Base-by-base conservation (phyloP, 2,113 vertebrate species). In the Gymnogyps californianus region DNA sequence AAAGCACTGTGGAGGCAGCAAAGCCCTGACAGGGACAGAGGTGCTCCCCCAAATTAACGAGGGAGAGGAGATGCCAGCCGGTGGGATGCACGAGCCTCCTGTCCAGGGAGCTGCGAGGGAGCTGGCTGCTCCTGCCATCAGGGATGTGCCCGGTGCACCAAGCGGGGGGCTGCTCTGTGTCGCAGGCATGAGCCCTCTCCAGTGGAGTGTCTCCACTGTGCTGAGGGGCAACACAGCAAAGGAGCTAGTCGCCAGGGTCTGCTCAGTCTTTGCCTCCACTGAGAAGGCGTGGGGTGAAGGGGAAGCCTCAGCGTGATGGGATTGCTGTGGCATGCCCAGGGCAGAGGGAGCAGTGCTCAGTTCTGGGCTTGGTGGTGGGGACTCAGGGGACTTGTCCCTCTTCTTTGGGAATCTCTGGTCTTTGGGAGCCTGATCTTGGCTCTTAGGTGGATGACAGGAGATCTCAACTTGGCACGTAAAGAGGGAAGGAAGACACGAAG, bases 141-240 rank as follows among this genome's bases (percentile, higher is more conserved):
- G 67, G 10, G 13, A 9, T 67, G 52, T 49, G 20, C 25, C 52
- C 7, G 4, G 17, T 44, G 51, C 46, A 61, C 19, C 42, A 47
- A 26, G 49, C 1, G 0, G 3, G 9, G 16, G 32, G 11, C 40
- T 79, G 79, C 36, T 71, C 61, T 0, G 0, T 31, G 9, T 52
- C 3, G 1, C 24, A 61, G 58, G 49, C 21, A n/a, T 0, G 0
- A 81, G 9, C 13, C 19, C 29, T 42, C 51, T 88, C 17, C 14
- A 4, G 21, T 29, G 19, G 40, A 38, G 32, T 31, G 26, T 24
- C 13, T 38, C 16, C 6, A 2, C 59, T 42, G 21, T 18, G 13
- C 54, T 14, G 19, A 55, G 29, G 28, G 42, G 12, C 10, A 72
- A 1, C 49, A 57, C 19, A 70, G 55, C 25, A 75, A 65, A 7